These are phyloP conservation scores for Dascillus cervinus DNA, from an alignment of 2,888 invertebrate genomes.

Conservation along the genomic window DNA sequence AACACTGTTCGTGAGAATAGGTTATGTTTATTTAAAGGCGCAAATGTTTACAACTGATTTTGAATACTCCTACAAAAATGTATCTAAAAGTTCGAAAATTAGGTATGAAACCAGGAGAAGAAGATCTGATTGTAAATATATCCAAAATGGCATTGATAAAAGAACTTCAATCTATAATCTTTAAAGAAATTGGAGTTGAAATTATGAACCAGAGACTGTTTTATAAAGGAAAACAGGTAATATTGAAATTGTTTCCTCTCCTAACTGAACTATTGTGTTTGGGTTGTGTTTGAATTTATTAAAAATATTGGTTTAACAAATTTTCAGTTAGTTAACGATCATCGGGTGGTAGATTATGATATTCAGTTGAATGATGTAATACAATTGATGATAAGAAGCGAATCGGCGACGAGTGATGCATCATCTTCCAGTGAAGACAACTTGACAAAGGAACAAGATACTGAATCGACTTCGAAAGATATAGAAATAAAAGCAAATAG, in stretches of 20 bases:
- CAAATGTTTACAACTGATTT: too few species aligned
- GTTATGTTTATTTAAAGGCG: too few species aligned
- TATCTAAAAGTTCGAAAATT: slow-evolving; percentile 24
- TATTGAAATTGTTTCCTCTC: too few species aligned
- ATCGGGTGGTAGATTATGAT: slow-evolving; percentile 67
- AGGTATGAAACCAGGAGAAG: slow-evolving; percentile 16
- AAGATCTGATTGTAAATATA: slow-evolving; percentile 49
- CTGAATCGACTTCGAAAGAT: background rate
- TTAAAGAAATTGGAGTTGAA: slow-evolving; percentile 49
- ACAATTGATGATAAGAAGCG: slow-evolving; percentile 51
- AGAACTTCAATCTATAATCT: slow-evolving; percentile 50
- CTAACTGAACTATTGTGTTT: background rate
- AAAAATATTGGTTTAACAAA: too few species aligned
- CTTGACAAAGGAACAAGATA: background rate
- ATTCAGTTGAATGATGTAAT: slow-evolving; percentile 70
- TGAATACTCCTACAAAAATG: slow-evolving; percentile 18
- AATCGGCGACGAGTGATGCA: too few species aligned
- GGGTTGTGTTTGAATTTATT: too few species aligned
- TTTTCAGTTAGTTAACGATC: slow-evolving; percentile 60
- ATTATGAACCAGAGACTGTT: slow-evolving; percentile 54
- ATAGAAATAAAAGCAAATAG: background rate
- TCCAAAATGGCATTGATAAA: slow-evolving; percentile 63
- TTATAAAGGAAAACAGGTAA: slow-evolving; percentile 63
- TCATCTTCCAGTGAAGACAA: background rate
- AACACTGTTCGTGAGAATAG: too few species aligned